Percentiles rank a stretch among this genome's conserved stretches.
Conservation (phyloP, 2,888 invertebrate species). For the Orthosia gothica region DNA sequence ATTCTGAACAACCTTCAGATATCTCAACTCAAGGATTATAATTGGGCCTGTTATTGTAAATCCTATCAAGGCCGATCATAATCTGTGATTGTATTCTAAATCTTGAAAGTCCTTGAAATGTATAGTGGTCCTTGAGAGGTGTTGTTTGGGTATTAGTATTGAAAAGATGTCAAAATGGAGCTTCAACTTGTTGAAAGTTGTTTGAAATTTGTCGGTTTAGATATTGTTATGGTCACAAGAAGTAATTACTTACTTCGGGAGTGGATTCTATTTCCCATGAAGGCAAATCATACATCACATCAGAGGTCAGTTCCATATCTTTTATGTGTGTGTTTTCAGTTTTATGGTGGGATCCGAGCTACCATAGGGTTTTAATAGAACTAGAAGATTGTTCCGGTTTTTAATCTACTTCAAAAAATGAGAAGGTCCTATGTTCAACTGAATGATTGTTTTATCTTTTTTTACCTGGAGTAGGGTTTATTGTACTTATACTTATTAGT, state of each 20-base stretch:
- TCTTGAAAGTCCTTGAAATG: conserved; percentile 35
- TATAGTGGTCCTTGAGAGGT: conserved; percentile 17
- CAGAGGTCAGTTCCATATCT: no score
- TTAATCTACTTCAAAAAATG: no score
- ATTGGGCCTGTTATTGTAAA: conserved; percentile 33
- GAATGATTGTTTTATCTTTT: no score
- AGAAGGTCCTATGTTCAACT: no score
- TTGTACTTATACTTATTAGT: no score
- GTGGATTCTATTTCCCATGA: neutral
- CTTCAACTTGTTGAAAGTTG: neutral
- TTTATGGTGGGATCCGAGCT: no score
- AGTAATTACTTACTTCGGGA: neutral
- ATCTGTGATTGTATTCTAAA: conserved; percentile 39
- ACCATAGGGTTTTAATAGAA: no score
- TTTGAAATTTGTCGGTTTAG: neutral
- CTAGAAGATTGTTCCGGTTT: no score
- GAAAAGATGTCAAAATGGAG: conserved; percentile 5
- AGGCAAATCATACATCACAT: no score
- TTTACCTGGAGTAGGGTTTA: no score
- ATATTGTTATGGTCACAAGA: conserved; percentile 2
- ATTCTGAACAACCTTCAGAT: conserved; percentile 31
- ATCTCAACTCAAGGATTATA: conserved; percentile 24
- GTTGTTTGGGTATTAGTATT: conserved; percentile 24
- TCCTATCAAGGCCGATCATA: conserved; percentile 37
- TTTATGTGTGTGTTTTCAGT: no score